phyloP scores from a whole-genome alignment of 2,888 invertebrate genomes.

The Pediacus dermestoides region DNA sequence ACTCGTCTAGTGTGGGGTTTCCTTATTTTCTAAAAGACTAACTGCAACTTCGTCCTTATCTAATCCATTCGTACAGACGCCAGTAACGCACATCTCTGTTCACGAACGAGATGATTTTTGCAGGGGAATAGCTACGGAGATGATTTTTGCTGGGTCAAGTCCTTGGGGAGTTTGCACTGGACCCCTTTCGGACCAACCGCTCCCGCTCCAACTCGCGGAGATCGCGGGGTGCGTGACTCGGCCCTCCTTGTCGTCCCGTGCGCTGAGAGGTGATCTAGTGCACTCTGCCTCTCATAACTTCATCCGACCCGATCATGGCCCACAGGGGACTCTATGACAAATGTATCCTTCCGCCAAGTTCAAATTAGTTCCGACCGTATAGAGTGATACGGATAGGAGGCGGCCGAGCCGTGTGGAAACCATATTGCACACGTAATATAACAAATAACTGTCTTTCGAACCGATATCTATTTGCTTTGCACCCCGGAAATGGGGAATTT shows the following conservation, averaged over 20 bases:
- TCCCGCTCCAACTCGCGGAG: conserved; percentile 14
- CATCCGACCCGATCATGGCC: conserved; percentile 53
- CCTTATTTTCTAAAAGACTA: conserved; percentile 24
- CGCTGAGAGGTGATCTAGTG: conserved; percentile 48
- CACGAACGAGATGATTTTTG: conserved; percentile 27
- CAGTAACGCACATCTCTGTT: neutral
- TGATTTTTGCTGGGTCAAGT: conserved; percentile 35
- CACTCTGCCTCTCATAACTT: conserved; percentile 52
- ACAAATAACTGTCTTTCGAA: conserved; percentile 44
- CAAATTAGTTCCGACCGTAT: conserved; percentile 52
- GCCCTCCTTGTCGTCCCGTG: conserved; percentile 33
- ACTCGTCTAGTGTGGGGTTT: conserved; percentile 28
- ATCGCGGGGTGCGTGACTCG: conserved; percentile 34
- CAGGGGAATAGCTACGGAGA: conserved; percentile 32
- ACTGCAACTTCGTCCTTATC: conserved; percentile 1
- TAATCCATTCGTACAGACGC: too few relatives aligned
- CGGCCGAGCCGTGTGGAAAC: conserved; percentile 33
- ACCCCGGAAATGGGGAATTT: conserved; percentile 2
- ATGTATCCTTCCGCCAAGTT: conserved; percentile 54
- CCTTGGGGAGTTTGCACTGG: conserved; percentile 22
- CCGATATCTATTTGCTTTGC: conserved; percentile 35
- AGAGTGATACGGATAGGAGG: conserved; percentile 28
- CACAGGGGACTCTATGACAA: conserved; percentile 52
- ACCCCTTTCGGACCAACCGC: conserved; percentile 29
- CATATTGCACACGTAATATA: conserved; percentile 46